Percentiles rank a stretch among this genome's conserved stretches.
These are phyloP conservation scores for Arion vulgaris DNA, from an alignment of 1,140 invertebrate species.

Conservation along the genomic window DNA sequence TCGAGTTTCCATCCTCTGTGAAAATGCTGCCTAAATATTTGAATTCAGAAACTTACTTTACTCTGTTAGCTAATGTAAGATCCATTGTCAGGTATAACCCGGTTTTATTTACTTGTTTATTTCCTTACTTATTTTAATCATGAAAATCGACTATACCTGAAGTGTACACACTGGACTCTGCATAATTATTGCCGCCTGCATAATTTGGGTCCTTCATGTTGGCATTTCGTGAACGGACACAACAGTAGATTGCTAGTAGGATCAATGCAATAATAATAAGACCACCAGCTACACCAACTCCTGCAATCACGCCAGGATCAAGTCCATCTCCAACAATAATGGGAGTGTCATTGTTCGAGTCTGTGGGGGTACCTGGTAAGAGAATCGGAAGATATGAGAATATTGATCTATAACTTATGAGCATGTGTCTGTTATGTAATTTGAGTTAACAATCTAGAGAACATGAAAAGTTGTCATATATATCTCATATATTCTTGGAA, in stretches of 20 bases:
- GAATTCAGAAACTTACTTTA: too few species aligned
- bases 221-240: constrained; percentile 33
- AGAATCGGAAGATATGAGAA: background rate
- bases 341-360: background rate
- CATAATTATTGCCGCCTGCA: constrained; percentile 15
- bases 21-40: too few species aligned
- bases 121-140: too few species aligned
- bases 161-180: constrained; percentile 43
- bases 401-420: background rate
- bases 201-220: constrained; percentile 29
- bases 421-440: too few species aligned
- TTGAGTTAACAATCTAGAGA: too few species aligned
- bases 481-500: too few species aligned
- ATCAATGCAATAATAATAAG: constrained; percentile 47
- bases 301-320: constrained; percentile 43
- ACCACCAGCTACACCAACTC: constrained; percentile 44
- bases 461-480: too few species aligned
- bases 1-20: too few species aligned
- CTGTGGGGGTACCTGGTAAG: constrained; percentile 30
- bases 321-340: constrained; percentile 23
- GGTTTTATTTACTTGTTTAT: too few species aligned
- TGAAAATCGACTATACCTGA: constrained; percentile 36
- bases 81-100: too few species aligned
- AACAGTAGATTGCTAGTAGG: constrained; percentile 45
- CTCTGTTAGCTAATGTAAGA: too few species aligned